These are phyloP conservation scores for Gobius niger DNA, from an alignment of 2,113 vertebrate species.

Conservation along the genomic window DNA sequence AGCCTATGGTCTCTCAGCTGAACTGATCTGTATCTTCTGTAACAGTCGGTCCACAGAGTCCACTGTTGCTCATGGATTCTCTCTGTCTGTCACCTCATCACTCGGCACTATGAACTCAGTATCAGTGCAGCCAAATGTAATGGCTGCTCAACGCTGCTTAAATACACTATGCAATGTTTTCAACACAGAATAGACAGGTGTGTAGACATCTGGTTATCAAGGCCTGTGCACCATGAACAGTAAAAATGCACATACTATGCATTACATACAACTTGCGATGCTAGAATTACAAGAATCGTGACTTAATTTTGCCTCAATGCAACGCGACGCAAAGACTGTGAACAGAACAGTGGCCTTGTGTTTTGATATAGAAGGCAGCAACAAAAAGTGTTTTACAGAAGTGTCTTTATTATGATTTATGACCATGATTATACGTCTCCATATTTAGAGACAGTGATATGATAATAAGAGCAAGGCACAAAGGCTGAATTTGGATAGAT, in stretches of 20 bases:
- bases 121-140: not conserved
- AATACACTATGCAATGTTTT: not conserved
- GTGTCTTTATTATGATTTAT: not conserved
- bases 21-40: not conserved
- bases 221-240: not conserved
- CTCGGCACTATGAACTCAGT: slow-evolving; percentile 30
- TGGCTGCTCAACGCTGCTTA: not conserved
- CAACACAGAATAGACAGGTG: no score
- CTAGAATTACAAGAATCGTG: no score
- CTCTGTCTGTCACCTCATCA: slow-evolving; percentile 38
- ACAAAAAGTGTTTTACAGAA: not conserved
- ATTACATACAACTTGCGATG: no score
- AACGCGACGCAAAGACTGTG: no score
- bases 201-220: not conserved
- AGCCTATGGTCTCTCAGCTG: slow-evolving; percentile 31
- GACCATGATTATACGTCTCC: not conserved
- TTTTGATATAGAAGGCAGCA: no score
- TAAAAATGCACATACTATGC: no score
- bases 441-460: not conserved
- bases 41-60: slow-evolving; percentile 23
- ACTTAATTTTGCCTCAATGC: no score
- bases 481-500: not conserved
- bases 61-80: slow-evolving; percentile 34
- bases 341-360: no score
- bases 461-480: not conserved